phyloP scores from a whole-genome alignment of 2,797 vertebrate species.

The Melanotaenia pygmaea region DNA sequence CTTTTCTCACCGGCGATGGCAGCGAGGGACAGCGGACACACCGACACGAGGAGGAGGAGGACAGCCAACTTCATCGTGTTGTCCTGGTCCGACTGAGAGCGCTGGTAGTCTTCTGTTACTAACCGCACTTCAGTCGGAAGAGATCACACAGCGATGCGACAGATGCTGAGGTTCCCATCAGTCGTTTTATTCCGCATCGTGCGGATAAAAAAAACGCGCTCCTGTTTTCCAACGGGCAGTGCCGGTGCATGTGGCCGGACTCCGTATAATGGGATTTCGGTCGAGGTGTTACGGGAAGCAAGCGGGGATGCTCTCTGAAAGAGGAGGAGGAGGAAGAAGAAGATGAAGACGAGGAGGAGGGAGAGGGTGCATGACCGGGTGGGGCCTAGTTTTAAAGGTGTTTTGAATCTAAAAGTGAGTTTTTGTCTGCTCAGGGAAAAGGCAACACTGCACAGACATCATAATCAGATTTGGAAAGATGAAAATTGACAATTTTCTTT shows the following conservation, averaged over 20 bases:
- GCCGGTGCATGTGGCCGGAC: constrained; percentile 35
- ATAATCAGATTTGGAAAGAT: too few species aligned
- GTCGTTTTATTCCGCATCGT: neutral
- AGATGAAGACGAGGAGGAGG: neutral
- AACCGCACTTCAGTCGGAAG: constrained; percentile 4
- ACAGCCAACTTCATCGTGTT: constrained; percentile 69
- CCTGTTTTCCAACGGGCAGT: neutral
- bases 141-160: neutral
- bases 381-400: constrained; percentile 14
- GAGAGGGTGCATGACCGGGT: constrained; percentile 8
- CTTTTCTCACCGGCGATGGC: constrained; percentile 67
- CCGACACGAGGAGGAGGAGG: constrained; percentile 45
- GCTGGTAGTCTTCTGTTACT: constrained; percentile 17
- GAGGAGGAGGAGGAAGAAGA: neutral
- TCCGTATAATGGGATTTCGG: constrained; percentile 18
- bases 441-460: too few species aligned
- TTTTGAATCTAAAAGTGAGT: constrained; percentile 1
- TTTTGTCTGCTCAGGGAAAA: neutral
- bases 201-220: constrained; percentile 9
- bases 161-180: constrained; percentile 30
- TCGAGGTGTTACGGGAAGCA: constrained; percentile 44
- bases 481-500: too few species aligned
- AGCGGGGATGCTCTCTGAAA: constrained; percentile 10
- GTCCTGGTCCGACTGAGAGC: constrained; percentile 36
- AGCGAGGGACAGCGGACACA: constrained; percentile 44